Evolutionary conservation across 2,113 vertebrate genomes (phyloP).

Genomic region (Irena cyanogastra): DNA sequence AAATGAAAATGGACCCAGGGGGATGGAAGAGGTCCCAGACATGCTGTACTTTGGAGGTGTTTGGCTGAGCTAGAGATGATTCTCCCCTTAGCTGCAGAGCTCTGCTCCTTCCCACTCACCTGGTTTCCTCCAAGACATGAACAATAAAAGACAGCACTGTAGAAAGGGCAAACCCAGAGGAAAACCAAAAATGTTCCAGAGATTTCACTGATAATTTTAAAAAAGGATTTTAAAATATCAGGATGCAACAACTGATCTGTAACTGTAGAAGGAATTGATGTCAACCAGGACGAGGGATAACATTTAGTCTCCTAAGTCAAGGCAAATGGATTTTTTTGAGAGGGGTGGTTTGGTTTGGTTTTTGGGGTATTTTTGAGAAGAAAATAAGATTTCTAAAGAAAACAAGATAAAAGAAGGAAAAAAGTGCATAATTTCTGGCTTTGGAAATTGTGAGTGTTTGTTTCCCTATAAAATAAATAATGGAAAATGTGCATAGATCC

Average conservation of each 20-base stretch:
- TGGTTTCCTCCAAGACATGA: neutral
- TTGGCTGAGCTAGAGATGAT: neutral
- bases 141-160: too few relatives aligned
- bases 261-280: neutral
- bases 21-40: neutral
- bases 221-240: neutral
- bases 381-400: slow-evolving; percentile 4
- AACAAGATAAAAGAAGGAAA: neutral
- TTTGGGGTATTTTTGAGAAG: neutral
- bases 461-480: slow-evolving; percentile 68
- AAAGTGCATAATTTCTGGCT: slow-evolving; percentile 5
- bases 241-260: neutral
- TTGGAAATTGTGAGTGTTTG: slow-evolving; percentile 64
- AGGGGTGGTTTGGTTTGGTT: neutral
- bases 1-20: neutral
- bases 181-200: neutral
- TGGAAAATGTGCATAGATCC: slow-evolving; percentile 62
- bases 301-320: neutral
- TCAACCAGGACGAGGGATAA: neutral
- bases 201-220: neutral
- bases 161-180: neutral
- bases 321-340: neutral
- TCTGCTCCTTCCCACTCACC: neutral
- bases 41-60: neutral
- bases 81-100: neutral